Percentiles rank a stretch among this genome's conserved stretches.
Evolutionary conservation across 2,113 vertebrate species (phyloP).

Genomic region (Leptodactylus fuscus): DNA sequence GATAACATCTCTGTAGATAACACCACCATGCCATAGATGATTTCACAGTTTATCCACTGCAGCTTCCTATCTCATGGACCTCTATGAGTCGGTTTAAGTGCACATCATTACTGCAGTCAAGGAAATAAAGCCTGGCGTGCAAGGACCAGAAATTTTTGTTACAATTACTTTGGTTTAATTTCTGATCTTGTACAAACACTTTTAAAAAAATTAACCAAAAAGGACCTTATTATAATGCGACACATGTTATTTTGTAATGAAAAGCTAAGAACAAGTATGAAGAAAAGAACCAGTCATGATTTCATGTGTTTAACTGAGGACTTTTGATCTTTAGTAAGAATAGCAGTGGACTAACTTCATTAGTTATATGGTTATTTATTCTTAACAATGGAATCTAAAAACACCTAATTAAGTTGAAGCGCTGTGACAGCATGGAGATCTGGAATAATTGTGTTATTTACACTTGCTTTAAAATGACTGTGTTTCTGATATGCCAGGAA

Average conservation of each 20-base stretch:
- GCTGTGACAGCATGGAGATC: conserved; percentile 52
- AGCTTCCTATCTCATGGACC: too few species aligned
- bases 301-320: conserved; percentile 23
- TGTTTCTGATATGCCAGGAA: conserved; percentile 41
- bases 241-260: background rate
- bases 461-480: conserved; percentile 41
- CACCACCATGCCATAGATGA: too few species aligned
- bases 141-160: too few species aligned
- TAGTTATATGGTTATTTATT: conserved; percentile 55
- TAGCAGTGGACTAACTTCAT: conserved; percentile 31
- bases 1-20: too few species aligned
- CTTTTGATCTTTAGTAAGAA: conserved; percentile 46
- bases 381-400: conserved; percentile 54
- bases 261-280: background rate
- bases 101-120: too few species aligned
- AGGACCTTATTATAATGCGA: too few species aligned
- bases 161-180: too few species aligned
- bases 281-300: background rate
- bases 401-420: conserved; percentile 56
- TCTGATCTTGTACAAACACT: too few species aligned
- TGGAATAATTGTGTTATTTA: conserved; percentile 56
- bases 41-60: too few species aligned
- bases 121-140: too few species aligned
- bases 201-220: too few species aligned
- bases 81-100: too few species aligned